These are phyloP conservation scores for Leuciscus waleckii DNA, from an alignment of 2,797 vertebrate species.

Conservation along the genomic window DNA sequence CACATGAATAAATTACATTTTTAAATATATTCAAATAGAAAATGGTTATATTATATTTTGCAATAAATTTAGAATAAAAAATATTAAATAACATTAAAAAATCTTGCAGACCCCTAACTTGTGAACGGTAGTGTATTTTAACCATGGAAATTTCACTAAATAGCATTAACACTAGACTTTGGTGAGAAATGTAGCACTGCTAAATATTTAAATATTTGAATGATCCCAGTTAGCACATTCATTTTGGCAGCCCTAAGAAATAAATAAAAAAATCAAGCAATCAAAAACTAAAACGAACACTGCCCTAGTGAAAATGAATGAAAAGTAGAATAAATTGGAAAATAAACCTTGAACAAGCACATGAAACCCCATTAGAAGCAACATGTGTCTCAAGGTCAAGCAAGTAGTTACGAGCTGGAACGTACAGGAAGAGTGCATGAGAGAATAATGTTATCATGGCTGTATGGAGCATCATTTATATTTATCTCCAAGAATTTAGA, in stretches of 20 bases:
- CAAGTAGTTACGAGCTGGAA: not conserved
- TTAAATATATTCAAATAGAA: too few relatives aligned
- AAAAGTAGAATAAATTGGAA: not conserved
- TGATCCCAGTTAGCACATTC: not conserved
- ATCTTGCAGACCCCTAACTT: not conserved
- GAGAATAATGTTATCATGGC: constrained; percentile 7
- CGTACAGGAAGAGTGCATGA: not conserved
- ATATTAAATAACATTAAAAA: not conserved
- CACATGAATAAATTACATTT: not conserved
- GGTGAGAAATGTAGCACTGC: not conserved
- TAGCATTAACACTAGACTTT: not conserved
- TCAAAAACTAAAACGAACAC: not conserved
- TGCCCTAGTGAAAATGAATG: not conserved
- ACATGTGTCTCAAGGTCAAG: not conserved
- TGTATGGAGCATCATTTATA: not conserved
- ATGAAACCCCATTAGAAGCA: not conserved
- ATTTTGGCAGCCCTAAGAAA: not conserved
- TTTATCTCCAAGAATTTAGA: not conserved
- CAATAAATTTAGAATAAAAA: not conserved
- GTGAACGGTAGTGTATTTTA: not conserved
- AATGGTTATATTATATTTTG: not conserved
- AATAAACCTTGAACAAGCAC: not conserved
- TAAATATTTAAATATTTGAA: not conserved
- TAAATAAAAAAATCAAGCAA: not conserved
- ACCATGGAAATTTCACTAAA: not conserved